Base-by-base conservation (phyloP, 53 echinoderm and acorn worm genomes). In the Temnopleurus reevesii region DNA sequence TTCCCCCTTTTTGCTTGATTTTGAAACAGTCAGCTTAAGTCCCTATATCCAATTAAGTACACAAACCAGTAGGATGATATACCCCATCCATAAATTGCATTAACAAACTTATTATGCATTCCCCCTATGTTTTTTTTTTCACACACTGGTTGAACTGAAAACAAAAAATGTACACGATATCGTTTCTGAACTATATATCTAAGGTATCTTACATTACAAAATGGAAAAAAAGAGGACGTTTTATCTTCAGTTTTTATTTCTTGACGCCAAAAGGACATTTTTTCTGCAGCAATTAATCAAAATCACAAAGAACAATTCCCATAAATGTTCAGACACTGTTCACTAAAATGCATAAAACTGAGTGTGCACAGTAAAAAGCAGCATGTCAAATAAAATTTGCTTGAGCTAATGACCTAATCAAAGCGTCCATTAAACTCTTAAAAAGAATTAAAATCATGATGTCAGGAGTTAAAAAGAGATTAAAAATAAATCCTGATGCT, bases 251-350 rank as follows among this genome's bases (percentile, higher is more conserved):
- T 47, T 26, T 19, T 28, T 49, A 24, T 47, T 19, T n/a, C 23
- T 71, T 60, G n/a, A n/a, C 60, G 7, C n/a, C 38, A n/a, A 7
- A 12, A 38, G 71, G 71, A 71, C 71, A 41, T 71, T 41, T 38
- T 71, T 38, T 71, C 21, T 71, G 71, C 71, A 71, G 71, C 71
- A 71, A 71, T 71, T 71, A 71, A 71, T 71, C 41, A 71, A 71
- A 4, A 38, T 38, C 41, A 71, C 35, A 23, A 21, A 36, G 49
- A 55, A 55, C 51, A 31, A 83, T 83, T 53, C 55, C 83, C 83
- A 83, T 83, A 83, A 83, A 79, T 49, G 79, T 30, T 79, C 79
- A 79, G 19, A 71, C n/a, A 71, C 43, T 18, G 41, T 71, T 4
- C 19, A 71, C 71, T 71, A 71, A 71, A 71, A 71, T 71, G 71